These are phyloP conservation scores for Pseudonaja textilis DNA, from an alignment of 2,113 vertebrate genomes.

Conservation along the genomic window DNA sequence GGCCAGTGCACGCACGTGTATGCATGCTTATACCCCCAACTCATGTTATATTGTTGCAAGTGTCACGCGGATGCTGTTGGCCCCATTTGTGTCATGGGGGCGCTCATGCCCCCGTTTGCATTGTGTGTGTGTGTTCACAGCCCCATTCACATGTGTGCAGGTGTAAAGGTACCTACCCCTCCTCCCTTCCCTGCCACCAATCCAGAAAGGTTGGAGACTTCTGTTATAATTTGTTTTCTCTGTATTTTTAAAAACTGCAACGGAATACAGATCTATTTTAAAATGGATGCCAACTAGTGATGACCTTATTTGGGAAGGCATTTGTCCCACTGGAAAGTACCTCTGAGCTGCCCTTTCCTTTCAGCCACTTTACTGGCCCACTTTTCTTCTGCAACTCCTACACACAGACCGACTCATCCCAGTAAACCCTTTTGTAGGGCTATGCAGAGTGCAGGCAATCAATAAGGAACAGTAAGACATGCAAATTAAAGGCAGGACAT, in stretches of 20 bases:
- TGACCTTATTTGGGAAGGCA: neutral
- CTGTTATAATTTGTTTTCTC: neutral
- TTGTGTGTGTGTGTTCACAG: too few species aligned
- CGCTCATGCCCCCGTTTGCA: too few species aligned
- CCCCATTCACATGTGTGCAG: too few species aligned
- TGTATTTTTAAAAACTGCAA: neutral
- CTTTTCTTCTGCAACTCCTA: neutral
- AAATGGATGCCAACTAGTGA: neutral
- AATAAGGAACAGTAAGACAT: neutral
- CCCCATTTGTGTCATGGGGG: too few species aligned
- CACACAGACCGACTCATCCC: neutral
- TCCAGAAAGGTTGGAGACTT: too few species aligned
- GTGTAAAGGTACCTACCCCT: too few species aligned
- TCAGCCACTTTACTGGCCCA: neutral
- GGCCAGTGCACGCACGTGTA: too few species aligned
- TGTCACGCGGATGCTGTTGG: too few species aligned
- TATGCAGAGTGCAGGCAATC: neutral
- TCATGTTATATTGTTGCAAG: too few species aligned
- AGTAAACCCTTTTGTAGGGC: neutral
- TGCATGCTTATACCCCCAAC: too few species aligned
- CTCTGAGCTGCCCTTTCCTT: neutral
- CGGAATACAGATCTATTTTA: neutral
- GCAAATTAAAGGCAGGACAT: neutral
- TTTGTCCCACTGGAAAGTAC: neutral
- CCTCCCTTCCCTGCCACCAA: too few species aligned